Conservation (phyloP, 2,888 invertebrate genomes). For the Calliphora vomitoria region DNA sequence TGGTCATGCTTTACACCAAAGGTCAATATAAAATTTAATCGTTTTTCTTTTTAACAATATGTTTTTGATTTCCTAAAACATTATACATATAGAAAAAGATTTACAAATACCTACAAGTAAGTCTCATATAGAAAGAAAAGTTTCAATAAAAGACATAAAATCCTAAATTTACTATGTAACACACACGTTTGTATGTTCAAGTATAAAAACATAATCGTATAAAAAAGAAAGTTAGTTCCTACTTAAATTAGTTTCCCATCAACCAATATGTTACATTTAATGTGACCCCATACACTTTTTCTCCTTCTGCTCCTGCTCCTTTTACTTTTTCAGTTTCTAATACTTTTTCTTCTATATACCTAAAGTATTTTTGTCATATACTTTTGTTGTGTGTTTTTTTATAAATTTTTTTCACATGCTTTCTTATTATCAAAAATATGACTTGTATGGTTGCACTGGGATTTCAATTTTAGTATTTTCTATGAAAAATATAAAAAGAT, state of each 20-base stretch:
- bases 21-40: slow-evolving; percentile 49
- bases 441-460: slow-evolving; percentile 61
- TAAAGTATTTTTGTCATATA: neutral
- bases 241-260: slow-evolving; percentile 71
- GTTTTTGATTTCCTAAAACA: slow-evolving; percentile 10
- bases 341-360: slow-evolving; percentile 1
- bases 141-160: slow-evolving; percentile 53
- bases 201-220: slow-evolving; percentile 20
- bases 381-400: slow-evolving; percentile 5
- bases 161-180: slow-evolving; percentile 15
- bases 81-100: neutral
- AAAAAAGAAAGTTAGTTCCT: slow-evolving; percentile 55
- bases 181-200: neutral
- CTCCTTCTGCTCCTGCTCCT: neutral
- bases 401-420: neutral
- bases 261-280: slow-evolving; percentile 70
- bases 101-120: neutral
- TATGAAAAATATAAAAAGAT: neutral
- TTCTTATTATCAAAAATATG: slow-evolving; percentile 42
- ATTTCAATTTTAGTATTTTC: slow-evolving; percentile 48
- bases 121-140: slow-evolving; percentile 14
- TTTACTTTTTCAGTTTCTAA: slow-evolving; percentile 18
- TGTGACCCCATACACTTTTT: slow-evolving; percentile 52
- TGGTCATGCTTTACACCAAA: neutral
- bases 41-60: slow-evolving; percentile 32